These are phyloP conservation scores for human (Homo sapiens) DNA, from an alignment of 2,113 vertebrate genomes.

Conservation along the genomic window GRCh38 chr7:119748001-119748500, in stretches of 20 bases:
- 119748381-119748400: background rate
- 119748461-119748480: constrained; percentile 41
- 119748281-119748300: background rate
- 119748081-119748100: background rate
- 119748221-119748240: background rate
- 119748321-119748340: background rate
- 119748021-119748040: background rate
- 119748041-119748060: background rate
- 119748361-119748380: background rate
- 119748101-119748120: background rate
- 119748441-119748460: constrained; percentile 34
- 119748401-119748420: background rate
- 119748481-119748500: background rate
- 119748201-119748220: background rate
- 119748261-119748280: background rate
- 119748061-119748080: background rate
- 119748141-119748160: background rate
- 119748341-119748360: background rate
- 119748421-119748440: constrained; percentile 37
- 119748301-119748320: background rate
- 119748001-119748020: background rate
- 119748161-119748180: background rate
- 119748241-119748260: background rate
- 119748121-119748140: background rate
- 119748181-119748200: background rate